These are phyloP conservation scores for Cebuella pygmaea DNA, from an alignment of 2,797 vertebrate species.

Conservation along the genomic window DNA sequence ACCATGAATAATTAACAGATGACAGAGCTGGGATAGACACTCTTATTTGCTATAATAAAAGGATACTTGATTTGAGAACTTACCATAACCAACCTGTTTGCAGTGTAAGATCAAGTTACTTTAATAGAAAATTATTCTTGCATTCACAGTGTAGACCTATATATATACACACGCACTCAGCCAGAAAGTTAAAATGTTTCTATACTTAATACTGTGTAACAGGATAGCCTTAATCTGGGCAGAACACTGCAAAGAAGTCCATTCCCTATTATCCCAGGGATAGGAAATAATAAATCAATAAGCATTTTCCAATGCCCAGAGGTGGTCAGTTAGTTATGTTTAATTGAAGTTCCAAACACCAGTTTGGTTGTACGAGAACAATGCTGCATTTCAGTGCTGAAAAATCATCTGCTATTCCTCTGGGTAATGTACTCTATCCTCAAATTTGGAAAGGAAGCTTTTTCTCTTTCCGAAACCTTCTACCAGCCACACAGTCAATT, in stretches of 20 bases:
- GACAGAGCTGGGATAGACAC: background rate
- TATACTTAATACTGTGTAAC: background rate
- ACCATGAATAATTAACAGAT: background rate
- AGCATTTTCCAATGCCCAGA: slow-evolving; percentile 29
- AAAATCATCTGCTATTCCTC: slow-evolving; percentile 37
- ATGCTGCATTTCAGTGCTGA: background rate
- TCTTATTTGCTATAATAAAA: background rate
- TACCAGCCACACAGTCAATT: slow-evolving; percentile 33
- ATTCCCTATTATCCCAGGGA: background rate
- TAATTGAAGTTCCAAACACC: background rate
- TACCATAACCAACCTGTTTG: background rate
- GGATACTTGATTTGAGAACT: background rate
- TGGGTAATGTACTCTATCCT: background rate
- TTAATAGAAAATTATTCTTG: background rate
- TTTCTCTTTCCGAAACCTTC: background rate
- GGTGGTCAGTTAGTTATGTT: background rate
- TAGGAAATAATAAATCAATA: slow-evolving; percentile 4
- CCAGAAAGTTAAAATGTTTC: background rate
- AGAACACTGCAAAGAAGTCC: background rate
- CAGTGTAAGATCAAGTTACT: background rate
- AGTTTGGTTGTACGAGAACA: slow-evolving; percentile 43
- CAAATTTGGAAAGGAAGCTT: background rate
- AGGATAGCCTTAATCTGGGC: background rate
- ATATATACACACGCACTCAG: background rate
- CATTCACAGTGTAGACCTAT: background rate